Conservation (phyloP, 2,888 invertebrate species). For the Liposcelis brunnea region DNA sequence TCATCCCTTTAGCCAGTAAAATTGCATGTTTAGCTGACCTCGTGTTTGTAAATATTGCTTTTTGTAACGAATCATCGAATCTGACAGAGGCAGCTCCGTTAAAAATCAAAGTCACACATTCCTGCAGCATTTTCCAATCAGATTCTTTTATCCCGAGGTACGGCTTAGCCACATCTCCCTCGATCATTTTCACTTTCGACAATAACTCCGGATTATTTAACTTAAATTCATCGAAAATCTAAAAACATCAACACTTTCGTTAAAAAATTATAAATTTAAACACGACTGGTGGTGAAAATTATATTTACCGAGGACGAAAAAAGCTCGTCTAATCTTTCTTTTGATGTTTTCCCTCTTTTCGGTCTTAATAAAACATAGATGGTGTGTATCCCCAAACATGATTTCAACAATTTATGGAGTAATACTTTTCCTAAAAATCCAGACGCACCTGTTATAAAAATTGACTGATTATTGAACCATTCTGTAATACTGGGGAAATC, state of each 20-base stretch:
- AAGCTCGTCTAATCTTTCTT: constrained; percentile 12
- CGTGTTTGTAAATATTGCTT: constrained; percentile 12
- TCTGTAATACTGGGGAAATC: too few species aligned
- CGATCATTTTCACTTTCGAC: too few species aligned
- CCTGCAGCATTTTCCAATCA: constrained; percentile 9
- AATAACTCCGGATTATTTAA: too few species aligned
- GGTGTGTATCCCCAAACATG: constrained; percentile 16
- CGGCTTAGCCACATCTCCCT: too few species aligned
- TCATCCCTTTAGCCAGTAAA: too few species aligned
- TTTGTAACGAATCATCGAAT: constrained; percentile 33
- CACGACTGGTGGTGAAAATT: too few species aligned
- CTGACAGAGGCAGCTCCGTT: constrained; percentile 36
- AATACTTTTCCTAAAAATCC: constrained; percentile 20
- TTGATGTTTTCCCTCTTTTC: constrained; percentile 9
- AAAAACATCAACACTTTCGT: too few species aligned
- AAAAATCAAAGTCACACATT: constrained; percentile 28
- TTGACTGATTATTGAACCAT: constrained; percentile 12
- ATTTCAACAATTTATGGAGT: constrained; percentile 18
- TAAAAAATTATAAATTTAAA: background rate
- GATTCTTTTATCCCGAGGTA: too few species aligned
- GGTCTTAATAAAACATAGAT: constrained; percentile 16
- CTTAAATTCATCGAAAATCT: too few species aligned
- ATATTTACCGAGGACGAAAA: background rate
- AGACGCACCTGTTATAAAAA: constrained; percentile 19
- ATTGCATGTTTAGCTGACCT: constrained; percentile 14